Conservation (phyloP, 2,797 vertebrate genomes). For the Loris lydekkerianus region DNA sequence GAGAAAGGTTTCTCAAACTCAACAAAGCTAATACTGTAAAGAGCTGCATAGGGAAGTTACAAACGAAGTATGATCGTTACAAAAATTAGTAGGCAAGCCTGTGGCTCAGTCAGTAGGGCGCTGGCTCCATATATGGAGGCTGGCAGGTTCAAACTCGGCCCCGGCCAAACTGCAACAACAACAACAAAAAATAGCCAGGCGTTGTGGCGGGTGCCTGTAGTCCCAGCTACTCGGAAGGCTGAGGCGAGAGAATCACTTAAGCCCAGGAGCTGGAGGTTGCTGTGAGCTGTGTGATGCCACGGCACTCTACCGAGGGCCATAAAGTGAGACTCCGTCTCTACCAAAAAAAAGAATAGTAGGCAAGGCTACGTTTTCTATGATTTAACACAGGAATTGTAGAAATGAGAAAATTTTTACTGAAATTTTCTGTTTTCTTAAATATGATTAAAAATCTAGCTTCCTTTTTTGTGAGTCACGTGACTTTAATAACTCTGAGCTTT, state of each 20-base stretch:
- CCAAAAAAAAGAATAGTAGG: background rate
- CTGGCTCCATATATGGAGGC: too few relatives aligned
- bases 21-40: background rate
- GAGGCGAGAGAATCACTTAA: too few relatives aligned
- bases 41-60: background rate
- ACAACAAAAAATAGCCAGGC: too few relatives aligned
- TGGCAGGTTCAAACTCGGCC: too few relatives aligned
- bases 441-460: slow-evolving; percentile 5
- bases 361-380: background rate
- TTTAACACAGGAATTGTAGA: background rate
- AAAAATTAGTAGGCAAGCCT: background rate
- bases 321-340: too few relatives aligned
- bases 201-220: too few relatives aligned
- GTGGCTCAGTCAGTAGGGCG: too few relatives aligned
- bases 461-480: slow-evolving; percentile 22
- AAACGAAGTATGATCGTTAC: background rate
- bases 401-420: background rate
- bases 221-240: too few relatives aligned
- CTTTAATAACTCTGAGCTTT: slow-evolving; percentile 19
- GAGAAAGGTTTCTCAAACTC: background rate
- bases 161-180: too few relatives aligned
- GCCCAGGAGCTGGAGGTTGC: too few relatives aligned
- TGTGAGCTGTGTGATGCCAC: too few relatives aligned
- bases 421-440: slow-evolving; percentile 28
- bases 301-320: too few relatives aligned